These are phyloP conservation scores for Periphyllus acericola DNA, from an alignment of 2,888 invertebrate genomes.

Conservation along the genomic window DNA sequence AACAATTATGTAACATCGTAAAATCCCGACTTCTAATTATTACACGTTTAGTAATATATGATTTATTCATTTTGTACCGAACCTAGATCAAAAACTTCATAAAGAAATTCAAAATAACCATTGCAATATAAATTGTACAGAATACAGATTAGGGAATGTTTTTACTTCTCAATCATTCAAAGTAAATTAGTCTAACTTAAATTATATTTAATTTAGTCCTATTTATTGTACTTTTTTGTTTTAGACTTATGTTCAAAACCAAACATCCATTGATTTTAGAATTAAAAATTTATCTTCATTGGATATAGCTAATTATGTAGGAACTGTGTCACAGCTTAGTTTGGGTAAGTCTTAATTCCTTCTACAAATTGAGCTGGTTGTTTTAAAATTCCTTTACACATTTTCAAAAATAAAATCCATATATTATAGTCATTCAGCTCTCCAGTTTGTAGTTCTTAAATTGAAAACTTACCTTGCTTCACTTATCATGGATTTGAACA, in stretches of 20 bases:
- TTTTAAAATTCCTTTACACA: too few relatives aligned
- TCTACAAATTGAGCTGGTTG: too few relatives aligned
- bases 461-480: too few relatives aligned
- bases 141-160: slow-evolving; percentile 42
- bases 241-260: slow-evolving; percentile 58
- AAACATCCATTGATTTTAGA: slow-evolving; percentile 60
- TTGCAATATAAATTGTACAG: slow-evolving; percentile 35
- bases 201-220: slow-evolving; percentile 9
- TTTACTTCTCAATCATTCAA: slow-evolving; percentile 59
- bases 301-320: slow-evolving; percentile 60
- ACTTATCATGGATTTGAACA: too few relatives aligned
- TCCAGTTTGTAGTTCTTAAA: too few relatives aligned
- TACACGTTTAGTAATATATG: neutral
- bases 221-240: slow-evolving; percentile 17
- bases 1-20: too few relatives aligned
- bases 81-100: slow-evolving; percentile 46
- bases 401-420: too few relatives aligned
- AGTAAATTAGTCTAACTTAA: slow-evolving; percentile 29
- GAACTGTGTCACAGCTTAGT: slow-evolving; percentile 50
- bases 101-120: slow-evolving; percentile 54
- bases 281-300: slow-evolving; percentile 57
- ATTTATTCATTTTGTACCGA: slow-evolving; percentile 42
- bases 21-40: too few relatives aligned
- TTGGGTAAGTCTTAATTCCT: slow-evolving; percentile 22
- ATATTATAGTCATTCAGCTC: too few relatives aligned